Percentiles rank a stretch among this genome's conserved stretches.
Evolutionary conservation across 2,797 vertebrate species (phyloP).

Genomic region (Tenualosa ilisha): DNA sequence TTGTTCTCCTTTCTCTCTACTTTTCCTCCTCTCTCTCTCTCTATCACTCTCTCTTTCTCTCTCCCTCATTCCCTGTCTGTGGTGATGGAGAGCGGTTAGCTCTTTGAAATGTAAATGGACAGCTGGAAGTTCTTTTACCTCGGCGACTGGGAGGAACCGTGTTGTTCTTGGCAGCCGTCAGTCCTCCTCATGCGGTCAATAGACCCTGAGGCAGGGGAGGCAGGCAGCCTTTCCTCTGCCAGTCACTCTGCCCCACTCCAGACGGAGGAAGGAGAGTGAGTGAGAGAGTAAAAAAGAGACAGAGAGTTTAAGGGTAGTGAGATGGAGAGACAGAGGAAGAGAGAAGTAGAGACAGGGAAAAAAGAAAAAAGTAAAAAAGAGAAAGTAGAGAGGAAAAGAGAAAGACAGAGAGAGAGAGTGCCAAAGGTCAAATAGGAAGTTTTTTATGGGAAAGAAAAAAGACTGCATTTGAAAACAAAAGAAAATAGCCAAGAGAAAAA

Average conservation of each 20-base stretch:
- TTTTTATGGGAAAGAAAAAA: not conserved
- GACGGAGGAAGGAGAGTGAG: not conserved
- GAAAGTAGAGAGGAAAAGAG: not conserved
- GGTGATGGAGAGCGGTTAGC: conserved; percentile 17
- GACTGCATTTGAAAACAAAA: not conserved
- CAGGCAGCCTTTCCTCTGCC: not conserved
- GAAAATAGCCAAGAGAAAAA: not conserved
- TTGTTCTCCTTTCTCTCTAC: not conserved
- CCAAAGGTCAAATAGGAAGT: not conserved
- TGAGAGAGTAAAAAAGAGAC: not conserved
- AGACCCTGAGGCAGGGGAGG: conserved; percentile 29
- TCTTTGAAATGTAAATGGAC: conserved; percentile 46
- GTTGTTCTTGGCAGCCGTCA: conserved; percentile 54
- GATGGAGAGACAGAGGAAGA: not conserved
- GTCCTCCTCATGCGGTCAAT: conserved; percentile 55
- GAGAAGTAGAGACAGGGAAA: not conserved
- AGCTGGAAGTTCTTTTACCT: conserved; percentile 36
- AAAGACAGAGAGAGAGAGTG: not conserved
- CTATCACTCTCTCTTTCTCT: conserved; percentile 16
- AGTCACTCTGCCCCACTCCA: not conserved
- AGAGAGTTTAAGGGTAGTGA: not conserved
- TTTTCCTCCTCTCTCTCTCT: not conserved
- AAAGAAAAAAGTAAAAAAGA: not conserved
- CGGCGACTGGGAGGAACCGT: conserved; percentile 39
- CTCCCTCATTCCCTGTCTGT: conserved; percentile 46